phyloP scores from a whole-genome alignment of 1,140 invertebrate genomes.

The Microvelia longipes region DNA sequence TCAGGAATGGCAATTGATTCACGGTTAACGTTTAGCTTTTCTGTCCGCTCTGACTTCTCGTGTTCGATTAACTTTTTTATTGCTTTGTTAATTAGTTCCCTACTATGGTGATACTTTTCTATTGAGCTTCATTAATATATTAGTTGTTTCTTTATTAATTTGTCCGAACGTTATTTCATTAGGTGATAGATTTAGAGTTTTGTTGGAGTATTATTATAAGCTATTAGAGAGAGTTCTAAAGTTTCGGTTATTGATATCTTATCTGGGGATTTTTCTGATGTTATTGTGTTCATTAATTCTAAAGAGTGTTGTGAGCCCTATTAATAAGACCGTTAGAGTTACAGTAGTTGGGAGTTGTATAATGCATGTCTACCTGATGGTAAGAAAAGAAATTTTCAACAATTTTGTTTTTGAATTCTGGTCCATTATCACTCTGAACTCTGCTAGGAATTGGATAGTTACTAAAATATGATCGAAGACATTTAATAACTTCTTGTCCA shows the following conservation, averaged over 20 bases:
- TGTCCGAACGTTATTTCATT: slow-evolving; percentile 2
- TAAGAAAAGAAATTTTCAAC: slow-evolving; percentile 3
- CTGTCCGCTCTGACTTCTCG: neutral
- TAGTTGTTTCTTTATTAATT: neutral
- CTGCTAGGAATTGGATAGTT: neutral
- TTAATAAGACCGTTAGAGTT: slow-evolving; percentile 4
- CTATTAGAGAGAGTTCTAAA: neutral
- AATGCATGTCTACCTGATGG: neutral
- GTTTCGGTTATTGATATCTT: neutral
- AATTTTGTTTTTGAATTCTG: neutral
- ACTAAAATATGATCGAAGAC: neutral
- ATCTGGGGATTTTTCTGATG: neutral
- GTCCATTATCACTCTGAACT: slow-evolving; percentile 2
- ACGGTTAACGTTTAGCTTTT: neutral
- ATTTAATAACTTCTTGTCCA: neutral
- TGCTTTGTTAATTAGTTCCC: neutral
- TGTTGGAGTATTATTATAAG: slow-evolving; percentile 3
- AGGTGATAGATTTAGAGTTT: neutral
- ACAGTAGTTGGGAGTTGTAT: neutral
- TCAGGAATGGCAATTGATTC: neutral
- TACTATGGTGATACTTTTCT: neutral
- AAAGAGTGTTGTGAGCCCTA: slow-evolving; percentile 1
- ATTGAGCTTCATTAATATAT: neutral
- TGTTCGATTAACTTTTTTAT: neutral
- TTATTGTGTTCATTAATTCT: slow-evolving; percentile 7